A percentile compares a stretch with the other conserved stretches of the same genome.
These are phyloP conservation scores for Nowickia ferox DNA, from an alignment of 2,888 invertebrate species.

Conservation along the genomic window DNA sequence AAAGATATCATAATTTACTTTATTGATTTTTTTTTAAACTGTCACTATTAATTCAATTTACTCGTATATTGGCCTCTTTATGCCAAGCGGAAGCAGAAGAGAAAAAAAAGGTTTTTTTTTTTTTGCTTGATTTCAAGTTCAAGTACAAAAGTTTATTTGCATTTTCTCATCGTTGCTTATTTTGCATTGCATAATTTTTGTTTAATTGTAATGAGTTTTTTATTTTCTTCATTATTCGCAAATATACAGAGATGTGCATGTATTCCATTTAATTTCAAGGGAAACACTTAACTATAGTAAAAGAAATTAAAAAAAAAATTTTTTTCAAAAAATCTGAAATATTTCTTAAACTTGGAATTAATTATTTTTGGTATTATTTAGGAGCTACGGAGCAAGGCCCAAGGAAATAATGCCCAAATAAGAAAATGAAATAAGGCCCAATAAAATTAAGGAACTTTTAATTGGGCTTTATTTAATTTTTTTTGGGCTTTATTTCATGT, in stretches of 20 bases:
- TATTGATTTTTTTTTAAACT: slow-evolving; percentile 40
- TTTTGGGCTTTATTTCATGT: too few species aligned
- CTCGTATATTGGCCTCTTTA: slow-evolving; percentile 13
- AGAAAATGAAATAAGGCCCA: too few species aligned
- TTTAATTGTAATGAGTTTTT: slow-evolving; percentile 49
- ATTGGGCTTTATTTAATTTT: too few species aligned
- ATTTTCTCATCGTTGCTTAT: slow-evolving; percentile 43
- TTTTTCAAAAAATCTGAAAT: neutral
- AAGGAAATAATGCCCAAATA: too few species aligned
- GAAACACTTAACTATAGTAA: neutral
- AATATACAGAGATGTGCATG: slow-evolving; percentile 18
- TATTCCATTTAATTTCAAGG: neutral
- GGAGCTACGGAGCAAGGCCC: too few species aligned
- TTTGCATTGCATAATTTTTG: slow-evolving; percentile 54
- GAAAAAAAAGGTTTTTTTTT: slow-evolving; percentile 9
- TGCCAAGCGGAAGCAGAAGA: slow-evolving; percentile 16
- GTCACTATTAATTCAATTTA: slow-evolving; percentile 10
- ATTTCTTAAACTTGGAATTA: neutral
- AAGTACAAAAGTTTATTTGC: slow-evolving; percentile 56
- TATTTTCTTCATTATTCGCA: slow-evolving; percentile 17
- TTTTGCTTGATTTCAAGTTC: slow-evolving; percentile 60
- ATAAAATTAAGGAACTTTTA: too few species aligned
- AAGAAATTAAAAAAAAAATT: neutral
- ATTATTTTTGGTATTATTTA: too few species aligned
- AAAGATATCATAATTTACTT: neutral